These are phyloP conservation scores for Drosophila nigritarsus DNA, from an alignment of 2,888 invertebrate genomes.

Conservation along the genomic window DNA sequence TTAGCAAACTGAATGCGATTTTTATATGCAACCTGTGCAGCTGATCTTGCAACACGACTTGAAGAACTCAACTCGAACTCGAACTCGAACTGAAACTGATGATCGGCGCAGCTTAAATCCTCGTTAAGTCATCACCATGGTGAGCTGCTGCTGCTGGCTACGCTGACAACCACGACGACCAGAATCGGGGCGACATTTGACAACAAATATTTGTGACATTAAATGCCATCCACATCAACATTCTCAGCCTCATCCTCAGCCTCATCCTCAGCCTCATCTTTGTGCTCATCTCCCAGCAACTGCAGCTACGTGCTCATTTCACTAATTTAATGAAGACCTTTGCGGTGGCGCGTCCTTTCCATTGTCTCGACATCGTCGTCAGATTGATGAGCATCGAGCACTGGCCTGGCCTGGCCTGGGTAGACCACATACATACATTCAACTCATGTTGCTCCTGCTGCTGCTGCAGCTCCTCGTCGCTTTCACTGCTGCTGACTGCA, in stretches of 20 bases:
- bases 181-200: slow-evolving; percentile 68
- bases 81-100: not conserved
- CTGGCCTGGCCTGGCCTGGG: slow-evolving; percentile 5
- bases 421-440: slow-evolving; percentile 49
- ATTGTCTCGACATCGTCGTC: slow-evolving; percentile 65
- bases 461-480: slow-evolving; percentile 24
- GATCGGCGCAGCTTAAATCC: slow-evolving; percentile 43
- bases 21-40: slow-evolving; percentile 64
- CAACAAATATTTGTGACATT: slow-evolving; percentile 80
- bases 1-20: slow-evolving; percentile 74
- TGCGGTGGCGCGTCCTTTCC: slow-evolving; percentile 68
- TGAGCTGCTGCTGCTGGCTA: slow-evolving; percentile 41
- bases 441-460: slow-evolving; percentile 10
- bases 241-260: slow-evolving; percentile 1
- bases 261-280: slow-evolving; percentile 7
- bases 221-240: slow-evolving; percentile 55
- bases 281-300: slow-evolving; percentile 25
- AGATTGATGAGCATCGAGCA: slow-evolving; percentile 70
- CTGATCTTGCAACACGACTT: slow-evolving; percentile 25
- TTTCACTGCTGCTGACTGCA: slow-evolving; percentile 62
- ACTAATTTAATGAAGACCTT: slow-evolving; percentile 83
- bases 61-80: not conserved
- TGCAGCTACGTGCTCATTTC: slow-evolving; percentile 69
- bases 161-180: slow-evolving; percentile 58
- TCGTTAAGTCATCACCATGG: slow-evolving; percentile 75